Evolutionary conservation across 1,140 invertebrate species (phyloP), one percentile per base, ranked within the genome.

Genomic region (Euwallacea fornicatus): DNA sequence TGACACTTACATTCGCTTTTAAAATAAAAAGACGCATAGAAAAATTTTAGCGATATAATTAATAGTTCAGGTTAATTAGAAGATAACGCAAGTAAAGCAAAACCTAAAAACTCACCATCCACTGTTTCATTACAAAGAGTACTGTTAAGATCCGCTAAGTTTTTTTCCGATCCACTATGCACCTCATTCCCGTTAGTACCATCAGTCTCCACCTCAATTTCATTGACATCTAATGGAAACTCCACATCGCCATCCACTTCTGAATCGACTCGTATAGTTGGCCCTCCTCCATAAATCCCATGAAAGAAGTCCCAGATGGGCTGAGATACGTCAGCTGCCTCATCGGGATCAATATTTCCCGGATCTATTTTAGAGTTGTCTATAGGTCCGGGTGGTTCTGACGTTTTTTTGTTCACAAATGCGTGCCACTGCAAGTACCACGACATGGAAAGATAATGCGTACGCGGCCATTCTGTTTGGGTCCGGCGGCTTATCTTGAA

Each of bases 381-480:
- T 50, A 97, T 93, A 7, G 92, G 90, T 58, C 93, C 94, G 10
- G 93, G 93, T 44, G 93, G 90, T 66, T 91, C 91, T 76, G 84
- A 83, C 33, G 89, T 88, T 78, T 90, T 89, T 65, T 89, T 89
- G 50, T 89, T 85, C 7, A 95, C 91, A 83, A 96, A 98, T 55
- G 88, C 89, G 80, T 97, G 93, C 95, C 96, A 98, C 69, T 91
- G 88, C 10, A 91, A 86, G 80, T 96, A 91, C 95, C 95, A 98
- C 41, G 87, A 86, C 88, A 93, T 94, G 54, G 93, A 92, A 33
- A 97, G 87, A 6, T 91, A 92, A 84, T 93, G 95, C 0, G 90
- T 87, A 43, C 83, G 82, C 0, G 86, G 86, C 70, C 85, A 83
- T 67, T 84, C 78, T n/a, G 59, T 11, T 61, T 61, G 82, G 75